Base-by-base conservation (phyloP, 2,113 vertebrate genomes). In the Nicator chloris region DNA sequence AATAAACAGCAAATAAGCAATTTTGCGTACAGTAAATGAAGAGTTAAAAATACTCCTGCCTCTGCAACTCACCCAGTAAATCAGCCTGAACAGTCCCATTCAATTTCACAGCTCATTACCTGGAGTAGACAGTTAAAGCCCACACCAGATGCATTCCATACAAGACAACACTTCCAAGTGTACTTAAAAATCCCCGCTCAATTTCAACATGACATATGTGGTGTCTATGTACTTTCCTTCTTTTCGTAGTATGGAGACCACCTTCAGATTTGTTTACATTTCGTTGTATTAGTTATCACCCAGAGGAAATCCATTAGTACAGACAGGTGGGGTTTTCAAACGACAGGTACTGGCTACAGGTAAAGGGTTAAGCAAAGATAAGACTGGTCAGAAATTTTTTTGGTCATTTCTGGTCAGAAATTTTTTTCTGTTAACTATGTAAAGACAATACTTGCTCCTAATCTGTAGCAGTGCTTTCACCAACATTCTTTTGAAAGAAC, bases 91-190 rank as follows among this genome's bases (percentile, higher is more conserved):
- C 35, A 82, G 76, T 60, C 30, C 56, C 72, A 71, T 65, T 72
- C 61, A 64, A 95, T 92, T 96, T 96, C 92, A 96, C 88, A 94
- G 90, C 57, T 95, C 90, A 92, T 92, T 96, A 91, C 80, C 86
- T 88, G 77, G 40, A 88, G 68, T 8, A 76, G 82, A 77, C 26
- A 53, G 65, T 60, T 78, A 91, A 92, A 96, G 84, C 37, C 49
- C 30, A 1, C 23, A 84, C 28, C 93, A 97, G 80, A 78, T 71
- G 71, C 68, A 86, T 53, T 86, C 54, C 1, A 0, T 57, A 79
- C 44, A 77, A 44, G 61, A 82, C 37, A 93, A 63, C 45, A 53
- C 22, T 92, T 81, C 69, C 57, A 86, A 71, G 69, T 79, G 53
- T 76, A 84, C 33, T 94, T 92, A 49, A 93, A 90, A 92, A 75